Evolutionary conservation across 2,797 vertebrate species (phyloP).

Genomic region (Cichlasoma orientale): DNA sequence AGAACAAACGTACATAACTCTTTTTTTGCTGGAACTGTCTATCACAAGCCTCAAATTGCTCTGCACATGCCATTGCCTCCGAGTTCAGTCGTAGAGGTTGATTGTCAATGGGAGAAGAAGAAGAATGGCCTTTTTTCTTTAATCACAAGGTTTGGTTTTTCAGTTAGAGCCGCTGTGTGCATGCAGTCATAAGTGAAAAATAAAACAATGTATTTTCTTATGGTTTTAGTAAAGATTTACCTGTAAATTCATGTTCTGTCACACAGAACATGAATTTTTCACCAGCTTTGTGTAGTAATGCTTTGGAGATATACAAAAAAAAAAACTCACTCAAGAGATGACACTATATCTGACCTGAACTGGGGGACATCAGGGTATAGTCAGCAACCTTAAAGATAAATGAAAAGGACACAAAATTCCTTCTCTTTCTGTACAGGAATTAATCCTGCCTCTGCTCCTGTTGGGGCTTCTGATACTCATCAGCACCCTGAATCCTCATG

Average conservation of each 20-base stretch:
- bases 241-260: neutral
- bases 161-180: neutral
- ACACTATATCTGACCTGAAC: neutral
- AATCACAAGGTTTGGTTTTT: neutral
- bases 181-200: neutral
- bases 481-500: conserved; percentile 81
- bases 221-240: neutral
- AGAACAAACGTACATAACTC: neutral
- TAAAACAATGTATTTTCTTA: neutral
- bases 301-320: neutral
- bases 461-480: conserved; percentile 82
- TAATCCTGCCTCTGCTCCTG: conserved; percentile 81
- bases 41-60: neutral
- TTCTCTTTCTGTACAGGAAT: conserved; percentile 66
- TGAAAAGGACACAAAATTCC: neutral
- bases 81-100: neutral
- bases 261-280: neutral
- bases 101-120: neutral
- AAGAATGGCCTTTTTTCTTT: rapidly evolving
- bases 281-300: neutral
- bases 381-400: neutral
- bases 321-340: neutral
- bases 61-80: neutral
- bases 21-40: neutral
- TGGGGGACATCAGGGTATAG: neutral